Base-by-base conservation (phyloP, 2,797 vertebrate species). In the Otolemur crassicaudatus region DNA sequence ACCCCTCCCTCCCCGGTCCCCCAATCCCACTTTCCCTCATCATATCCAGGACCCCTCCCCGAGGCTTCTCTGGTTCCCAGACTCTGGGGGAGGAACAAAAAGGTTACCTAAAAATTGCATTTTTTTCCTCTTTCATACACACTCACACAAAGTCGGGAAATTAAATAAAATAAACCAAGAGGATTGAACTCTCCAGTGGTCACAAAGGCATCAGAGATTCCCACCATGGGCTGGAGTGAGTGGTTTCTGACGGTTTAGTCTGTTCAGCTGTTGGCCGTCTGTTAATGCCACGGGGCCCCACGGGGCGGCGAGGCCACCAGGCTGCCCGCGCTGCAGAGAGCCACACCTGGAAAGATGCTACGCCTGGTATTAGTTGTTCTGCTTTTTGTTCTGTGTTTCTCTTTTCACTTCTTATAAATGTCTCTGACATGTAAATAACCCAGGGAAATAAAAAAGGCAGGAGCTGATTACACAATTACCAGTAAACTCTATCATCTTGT, bases 401-500 rank as follows among this genome's bases (percentile, higher is more conserved):
- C 46, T 91, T 94, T 92, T 96, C 27, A 58, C 89, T 61, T 92
- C 95, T 89, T 92, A 97, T 95, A 98, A 97, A 97, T 91, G 92
- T 98, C 98, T 97, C 98, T 94, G 84, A 97, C 94, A 29, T 90
- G 97, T 87, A 96, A 97, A 97, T 86, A 96, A 97, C 93, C 96
- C 96, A 53, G 94, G 94, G 75, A 97, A 96, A 97, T 90, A 58
- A 94, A 97, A 97, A 97, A 97, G 84, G 96, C 96, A 98, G 97
- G 96, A 97, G 95, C 91, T 77, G 96, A 98, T 98, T 98, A 98
- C 97, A 95, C 92, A 97, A 94, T 96, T 98, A 97, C 97, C 91
- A 96, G 98, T 98, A 98, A 96, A 98, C 98, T 97, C 98, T 98
- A 88, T 97, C 81, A 93, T 98, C 97, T 98, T 94, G 80, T 96